Evolutionary conservation across 2,113 vertebrate species (phyloP).

Genomic region (Onychostoma macrolepis): DNA sequence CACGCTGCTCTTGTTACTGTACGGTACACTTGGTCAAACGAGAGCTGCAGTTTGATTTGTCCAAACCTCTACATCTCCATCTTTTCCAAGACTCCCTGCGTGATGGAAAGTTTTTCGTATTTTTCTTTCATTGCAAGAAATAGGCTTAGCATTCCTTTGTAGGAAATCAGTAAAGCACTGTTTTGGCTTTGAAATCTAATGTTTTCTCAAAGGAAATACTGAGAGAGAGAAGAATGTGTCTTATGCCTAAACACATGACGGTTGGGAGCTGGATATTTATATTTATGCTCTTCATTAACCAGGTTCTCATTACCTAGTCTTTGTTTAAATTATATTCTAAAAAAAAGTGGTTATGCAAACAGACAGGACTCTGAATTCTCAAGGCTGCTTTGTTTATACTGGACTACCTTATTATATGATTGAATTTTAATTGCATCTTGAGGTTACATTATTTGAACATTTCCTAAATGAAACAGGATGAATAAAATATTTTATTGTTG

Average conservation of each 20-base stretch:
- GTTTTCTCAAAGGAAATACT: constrained; percentile 23
- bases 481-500: not conserved
- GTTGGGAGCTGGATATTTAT: not conserved
- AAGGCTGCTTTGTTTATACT: not conserved
- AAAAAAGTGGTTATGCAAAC: constrained; percentile 4
- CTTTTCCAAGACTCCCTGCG: constrained; percentile 24
- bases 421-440: not conserved
- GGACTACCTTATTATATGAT: not conserved
- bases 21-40: constrained; percentile 22
- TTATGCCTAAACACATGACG: constrained; percentile 20
- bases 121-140: constrained; percentile 48
- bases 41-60: constrained; percentile 43
- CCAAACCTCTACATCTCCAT: constrained; percentile 32
- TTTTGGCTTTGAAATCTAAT: not conserved
- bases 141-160: constrained; percentile 47
- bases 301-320: not conserved
- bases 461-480: not conserved
- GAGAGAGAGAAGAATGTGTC: constrained; percentile 8
- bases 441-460: not conserved
- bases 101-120: constrained; percentile 21
- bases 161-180: constrained; percentile 19
- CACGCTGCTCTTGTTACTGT: constrained; percentile 37
- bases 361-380: not conserved
- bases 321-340: not conserved
- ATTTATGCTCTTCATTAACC: not conserved